These are phyloP conservation scores for Lophotriccus pileatus DNA, from an alignment of 2,797 vertebrate genomes.

Conservation along the genomic window DNA sequence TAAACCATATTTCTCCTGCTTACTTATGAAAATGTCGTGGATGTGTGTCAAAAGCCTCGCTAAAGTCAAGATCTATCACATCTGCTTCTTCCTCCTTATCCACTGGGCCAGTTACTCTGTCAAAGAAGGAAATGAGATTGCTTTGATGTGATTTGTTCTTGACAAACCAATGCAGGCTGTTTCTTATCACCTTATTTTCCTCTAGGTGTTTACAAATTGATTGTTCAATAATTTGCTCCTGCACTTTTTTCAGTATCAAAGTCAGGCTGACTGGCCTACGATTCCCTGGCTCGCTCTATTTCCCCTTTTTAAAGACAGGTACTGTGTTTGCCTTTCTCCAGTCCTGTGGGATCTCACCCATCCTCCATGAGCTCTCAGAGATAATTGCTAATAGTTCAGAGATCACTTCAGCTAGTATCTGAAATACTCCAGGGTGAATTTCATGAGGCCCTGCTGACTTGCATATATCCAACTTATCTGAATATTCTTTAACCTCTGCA, in stretches of 20 bases:
- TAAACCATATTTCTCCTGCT: constrained; percentile 19
- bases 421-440: background rate
- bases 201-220: constrained; percentile 57
- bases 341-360: background rate
- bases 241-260: constrained; percentile 30
- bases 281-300: background rate
- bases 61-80: constrained; percentile 62
- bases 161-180: constrained; percentile 56
- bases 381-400: constrained; percentile 27
- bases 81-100: constrained; percentile 57
- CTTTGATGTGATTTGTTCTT: constrained; percentile 70
- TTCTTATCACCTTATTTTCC: constrained; percentile 52
- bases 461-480: background rate
- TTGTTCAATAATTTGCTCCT: constrained; percentile 47
- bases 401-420: background rate
- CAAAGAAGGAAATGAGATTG: constrained; percentile 73
- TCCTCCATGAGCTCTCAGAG: background rate
- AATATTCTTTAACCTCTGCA: constrained; percentile 15
- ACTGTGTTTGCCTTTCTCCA: background rate
- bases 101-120: constrained; percentile 61
- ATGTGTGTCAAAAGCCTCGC: constrained; percentile 50
- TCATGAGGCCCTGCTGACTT: background rate
- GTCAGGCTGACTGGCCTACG: background rate
- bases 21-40: constrained; percentile 51
- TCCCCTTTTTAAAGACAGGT: background rate